A percentile compares a stretch with the other conserved stretches of the same genome.
Evolutionary conservation across 2,888 invertebrate species (phyloP).

Genomic region (Dastarcus helophoroides): DNA sequence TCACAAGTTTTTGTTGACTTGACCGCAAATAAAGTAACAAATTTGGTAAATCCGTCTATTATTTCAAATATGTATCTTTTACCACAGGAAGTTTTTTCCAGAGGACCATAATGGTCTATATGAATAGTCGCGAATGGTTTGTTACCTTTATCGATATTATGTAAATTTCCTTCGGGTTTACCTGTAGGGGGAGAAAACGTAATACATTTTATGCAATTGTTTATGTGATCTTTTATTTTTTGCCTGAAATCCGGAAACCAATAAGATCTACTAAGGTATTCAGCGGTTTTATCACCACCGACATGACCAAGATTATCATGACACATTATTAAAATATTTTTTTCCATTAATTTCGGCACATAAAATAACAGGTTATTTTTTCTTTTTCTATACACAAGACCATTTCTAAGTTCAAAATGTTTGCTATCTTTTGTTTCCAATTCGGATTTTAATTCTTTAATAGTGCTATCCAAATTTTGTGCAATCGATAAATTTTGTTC

Average conservation of each 20-base stretch:
- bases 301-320: constrained; percentile 22
- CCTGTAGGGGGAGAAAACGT: constrained; percentile 14
- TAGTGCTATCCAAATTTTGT: constrained; percentile 16
- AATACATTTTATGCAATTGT: constrained; percentile 23
- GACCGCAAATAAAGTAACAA: constrained; percentile 12
- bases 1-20: constrained; percentile 3
- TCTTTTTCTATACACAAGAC: constrained; percentile 17
- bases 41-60: constrained; percentile 22
- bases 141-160: constrained; percentile 20
- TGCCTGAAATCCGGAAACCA: constrained; percentile 24
- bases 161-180: constrained; percentile 20
- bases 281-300: constrained; percentile 21
- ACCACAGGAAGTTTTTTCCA: constrained; percentile 11
- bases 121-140: constrained; percentile 21
- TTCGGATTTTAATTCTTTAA: constrained; percentile 14
- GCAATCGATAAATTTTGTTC: constrained; percentile 15
- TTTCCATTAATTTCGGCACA: constrained; percentile 17
- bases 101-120: constrained; percentile 23
- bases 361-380: constrained; percentile 12
- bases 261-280: constrained; percentile 18
- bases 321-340: constrained; percentile 7
- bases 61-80: constrained; percentile 19
- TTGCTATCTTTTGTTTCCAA: constrained; percentile 14
- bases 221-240: constrained; percentile 17
- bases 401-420: constrained; percentile 16